Percentiles rank a stretch among this genome's conserved stretches.
phyloP scores from a whole-genome alignment of 2,113 vertebrate species.

The Psettodes erumei region DNA sequence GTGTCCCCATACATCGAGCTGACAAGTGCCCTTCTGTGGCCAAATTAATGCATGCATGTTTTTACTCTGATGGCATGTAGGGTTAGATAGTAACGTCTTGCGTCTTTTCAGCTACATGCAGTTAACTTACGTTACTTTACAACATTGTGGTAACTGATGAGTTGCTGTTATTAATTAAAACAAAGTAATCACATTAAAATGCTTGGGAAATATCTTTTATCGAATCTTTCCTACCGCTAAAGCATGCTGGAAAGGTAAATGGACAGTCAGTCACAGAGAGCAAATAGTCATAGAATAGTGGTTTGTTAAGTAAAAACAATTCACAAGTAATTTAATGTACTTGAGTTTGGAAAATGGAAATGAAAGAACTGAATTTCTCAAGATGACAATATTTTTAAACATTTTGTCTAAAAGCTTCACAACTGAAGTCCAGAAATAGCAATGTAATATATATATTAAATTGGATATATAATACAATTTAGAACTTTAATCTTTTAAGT shows the following conservation, averaged over 20 bases:
- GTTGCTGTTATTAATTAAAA: neutral
- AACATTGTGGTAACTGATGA: neutral
- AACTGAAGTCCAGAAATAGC: neutral
- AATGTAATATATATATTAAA: no score
- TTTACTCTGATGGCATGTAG: neutral
- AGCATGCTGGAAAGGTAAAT: neutral
- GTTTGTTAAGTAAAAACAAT: neutral
- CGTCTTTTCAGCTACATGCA: neutral
- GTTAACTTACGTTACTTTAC: slow-evolving; percentile 1
- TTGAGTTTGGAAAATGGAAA: neutral
- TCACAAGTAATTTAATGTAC: neutral
- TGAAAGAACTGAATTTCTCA: neutral
- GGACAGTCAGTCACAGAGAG: neutral
- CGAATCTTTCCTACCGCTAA: neutral
- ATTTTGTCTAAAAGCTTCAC: neutral
- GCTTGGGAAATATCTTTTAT: neutral
- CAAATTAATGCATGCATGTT: slow-evolving; percentile 2
- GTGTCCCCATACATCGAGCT: neutral
- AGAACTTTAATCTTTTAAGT: neutral
- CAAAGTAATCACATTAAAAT: neutral
- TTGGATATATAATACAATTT: no score
- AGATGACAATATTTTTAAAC: neutral
- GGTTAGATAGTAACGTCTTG: neutral
- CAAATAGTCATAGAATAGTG: neutral
- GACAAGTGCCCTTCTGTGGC: slow-evolving; percentile 63